Percentiles rank a stretch among this genome's conserved stretches.
phyloP scores from a whole-genome alignment of 2,888 invertebrate species.

The Lymantria dispar region DNA sequence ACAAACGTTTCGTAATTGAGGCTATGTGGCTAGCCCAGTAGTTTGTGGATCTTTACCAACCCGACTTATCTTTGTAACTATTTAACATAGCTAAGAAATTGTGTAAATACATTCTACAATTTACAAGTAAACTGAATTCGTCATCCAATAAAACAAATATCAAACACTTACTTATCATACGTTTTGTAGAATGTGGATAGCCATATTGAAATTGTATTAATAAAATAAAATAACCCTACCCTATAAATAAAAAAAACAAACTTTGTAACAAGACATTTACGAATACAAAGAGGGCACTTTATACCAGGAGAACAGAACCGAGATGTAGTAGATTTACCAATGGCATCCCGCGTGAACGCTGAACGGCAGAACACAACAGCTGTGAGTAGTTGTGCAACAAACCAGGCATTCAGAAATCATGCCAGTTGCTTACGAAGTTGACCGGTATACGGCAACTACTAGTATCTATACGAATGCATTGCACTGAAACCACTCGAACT shows the following conservation, averaged over 20 bases:
- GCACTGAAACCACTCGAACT: slow-evolving; percentile 12
- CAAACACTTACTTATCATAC: neutral
- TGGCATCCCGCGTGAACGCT: slow-evolving; percentile 20
- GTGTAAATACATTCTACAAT: too few relatives aligned
- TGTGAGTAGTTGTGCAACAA: slow-evolving; percentile 50
- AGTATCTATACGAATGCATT: slow-evolving; percentile 18
- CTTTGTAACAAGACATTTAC: slow-evolving; percentile 20
- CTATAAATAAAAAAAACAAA: too few relatives aligned
- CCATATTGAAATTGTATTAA: neutral
- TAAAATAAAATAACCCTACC: too few relatives aligned
- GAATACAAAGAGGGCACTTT: slow-evolving; percentile 42
- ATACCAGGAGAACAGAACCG: slow-evolving; percentile 49
- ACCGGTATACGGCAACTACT: slow-evolving; percentile 31
- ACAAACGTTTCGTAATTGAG: slow-evolving; percentile 76
- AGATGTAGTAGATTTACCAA: slow-evolving; percentile 30
- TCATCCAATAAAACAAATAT: too few relatives aligned
- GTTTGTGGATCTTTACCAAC: slow-evolving; percentile 47
- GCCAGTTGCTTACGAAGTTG: slow-evolving; percentile 46
- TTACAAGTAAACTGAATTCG: too few relatives aligned
- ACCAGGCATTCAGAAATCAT: slow-evolving; percentile 49
- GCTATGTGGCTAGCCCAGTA: slow-evolving; percentile 66
- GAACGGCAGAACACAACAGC: slow-evolving; percentile 24
- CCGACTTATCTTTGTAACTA: slow-evolving; percentile 18
- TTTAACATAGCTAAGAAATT: slow-evolving; percentile 11
- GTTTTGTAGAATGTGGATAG: neutral